Conservation (phyloP, 2,113 vertebrate genomes). For the Hippocampus guttulatus region DNA sequence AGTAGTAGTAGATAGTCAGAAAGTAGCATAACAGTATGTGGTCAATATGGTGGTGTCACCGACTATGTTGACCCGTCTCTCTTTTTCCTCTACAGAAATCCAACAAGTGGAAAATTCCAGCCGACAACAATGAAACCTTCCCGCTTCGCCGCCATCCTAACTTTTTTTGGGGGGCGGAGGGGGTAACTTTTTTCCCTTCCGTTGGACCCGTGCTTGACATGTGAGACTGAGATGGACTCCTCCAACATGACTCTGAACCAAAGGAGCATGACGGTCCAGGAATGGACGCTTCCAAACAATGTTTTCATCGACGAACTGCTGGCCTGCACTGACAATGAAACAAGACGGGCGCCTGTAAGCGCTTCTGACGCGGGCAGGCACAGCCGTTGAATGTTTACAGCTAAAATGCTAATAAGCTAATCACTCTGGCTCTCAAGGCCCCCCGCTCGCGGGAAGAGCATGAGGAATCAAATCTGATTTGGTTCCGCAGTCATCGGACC, state of each 20-base stretch:
- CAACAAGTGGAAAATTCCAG: constrained; percentile 42
- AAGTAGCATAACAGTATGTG: not conserved
- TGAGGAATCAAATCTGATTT: constrained; percentile 33
- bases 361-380: constrained; percentile 50
- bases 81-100: constrained; percentile 50
- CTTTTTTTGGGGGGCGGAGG: not conserved
- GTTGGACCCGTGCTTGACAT: constrained; percentile 38
- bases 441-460: constrained; percentile 43
- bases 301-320: constrained; percentile 45
- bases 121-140: constrained; percentile 25
- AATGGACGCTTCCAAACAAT: constrained; percentile 24
- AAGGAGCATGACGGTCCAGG: constrained; percentile 22
- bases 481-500: constrained; percentile 46
- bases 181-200: constrained; percentile 4
- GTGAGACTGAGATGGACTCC: constrained; percentile 20
- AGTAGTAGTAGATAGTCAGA: too few species aligned
- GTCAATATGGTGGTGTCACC: not conserved
- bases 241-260: constrained; percentile 15
- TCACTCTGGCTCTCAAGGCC: constrained; percentile 49
- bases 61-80: constrained; percentile 9
- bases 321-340: constrained; percentile 63
- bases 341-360: constrained; percentile 59
- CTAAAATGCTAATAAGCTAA: constrained; percentile 73
- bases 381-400: constrained; percentile 73
- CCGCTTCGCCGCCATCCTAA: constrained; percentile 10